Evolutionary conservation across 2,888 invertebrate species (phyloP), one percentile per base, ranked within the genome.

Genomic region (Trissolcus brochymenae): DNA sequence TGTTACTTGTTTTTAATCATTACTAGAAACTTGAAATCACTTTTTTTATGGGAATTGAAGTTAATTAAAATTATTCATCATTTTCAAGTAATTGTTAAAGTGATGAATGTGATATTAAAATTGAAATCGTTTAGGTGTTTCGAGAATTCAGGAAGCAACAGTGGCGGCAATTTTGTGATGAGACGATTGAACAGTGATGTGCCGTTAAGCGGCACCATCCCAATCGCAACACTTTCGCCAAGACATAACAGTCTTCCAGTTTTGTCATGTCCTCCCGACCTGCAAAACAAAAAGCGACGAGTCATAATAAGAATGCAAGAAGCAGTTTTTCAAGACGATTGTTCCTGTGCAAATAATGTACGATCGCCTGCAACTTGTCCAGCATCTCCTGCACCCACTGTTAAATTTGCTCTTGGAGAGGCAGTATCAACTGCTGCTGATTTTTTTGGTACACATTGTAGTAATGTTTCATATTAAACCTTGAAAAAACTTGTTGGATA

Each of bases 191-290:
- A 89, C 82, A 89, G 88, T 74, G 89, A 88, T 77, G 87, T 88
- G 66, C 86, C 87, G 2, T 81, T 84, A 3, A 83, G 85, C 2
- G 85, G 84, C 1, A 88, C 85, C 54, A 68, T 79, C 6, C 86
- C 81, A 86, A 90, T 81, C 9, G 91, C 92, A 6, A 90, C 91
- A 49, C 90, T 91, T 64, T 93, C 93, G 0, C 91, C 93, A 0
- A 90, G 94, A 76, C 94, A 94, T 84, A 93, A 92, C 76, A 94
- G 94, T 85, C 90, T 94, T 19, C 94, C 94, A 11, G 92, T 93
- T 2, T 60, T 87, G 61, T 43, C 72, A 11, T 80, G 80, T 55
- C 80, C 79, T 0, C 64, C 79, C 11, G 79, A 81, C 1, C 16
- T 78, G 6, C 66, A 64, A 16, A 72, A 46, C 41, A 77, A 72